Evolutionary conservation across 2,113 vertebrate genomes (phyloP).

Genomic region (Neotoma lepida): DNA sequence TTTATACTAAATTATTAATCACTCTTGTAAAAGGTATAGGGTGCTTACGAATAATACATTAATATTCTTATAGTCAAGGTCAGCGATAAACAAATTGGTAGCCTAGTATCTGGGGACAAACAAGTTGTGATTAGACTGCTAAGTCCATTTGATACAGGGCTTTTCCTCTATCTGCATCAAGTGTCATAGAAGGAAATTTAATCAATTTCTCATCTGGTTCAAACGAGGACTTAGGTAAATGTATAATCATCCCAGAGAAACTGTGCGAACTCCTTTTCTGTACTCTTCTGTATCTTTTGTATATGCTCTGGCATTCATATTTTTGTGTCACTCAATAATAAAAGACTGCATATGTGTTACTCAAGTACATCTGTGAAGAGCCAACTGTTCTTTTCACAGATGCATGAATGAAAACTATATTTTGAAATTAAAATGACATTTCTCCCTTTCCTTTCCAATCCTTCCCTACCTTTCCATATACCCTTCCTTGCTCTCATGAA

Average conservation of each 20-base stretch:
- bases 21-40: background rate
- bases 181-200: slow-evolving; percentile 39
- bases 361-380: background rate
- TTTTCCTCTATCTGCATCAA: background rate
- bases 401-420: slow-evolving; percentile 30
- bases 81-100: background rate
- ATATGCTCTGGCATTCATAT: background rate
- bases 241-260: background rate
- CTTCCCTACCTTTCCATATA: background rate
- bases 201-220: slow-evolving; percentile 28
- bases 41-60: slow-evolving; percentile 40
- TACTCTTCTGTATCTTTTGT: background rate
- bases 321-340: background rate
- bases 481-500: background rate
- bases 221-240: background rate
- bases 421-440: background rate
- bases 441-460: background rate
- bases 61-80: slow-evolving; percentile 10
- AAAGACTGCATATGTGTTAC: background rate
- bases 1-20: slow-evolving; percentile 55
- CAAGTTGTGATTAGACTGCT: background rate
- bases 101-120: background rate
- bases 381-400: background rate
- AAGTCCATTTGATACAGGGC: background rate
- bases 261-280: background rate